Percentiles rank a stretch among this genome's conserved stretches.
Conservation (phyloP, 2,888 invertebrate species). For the Agonopterix arenella region DNA sequence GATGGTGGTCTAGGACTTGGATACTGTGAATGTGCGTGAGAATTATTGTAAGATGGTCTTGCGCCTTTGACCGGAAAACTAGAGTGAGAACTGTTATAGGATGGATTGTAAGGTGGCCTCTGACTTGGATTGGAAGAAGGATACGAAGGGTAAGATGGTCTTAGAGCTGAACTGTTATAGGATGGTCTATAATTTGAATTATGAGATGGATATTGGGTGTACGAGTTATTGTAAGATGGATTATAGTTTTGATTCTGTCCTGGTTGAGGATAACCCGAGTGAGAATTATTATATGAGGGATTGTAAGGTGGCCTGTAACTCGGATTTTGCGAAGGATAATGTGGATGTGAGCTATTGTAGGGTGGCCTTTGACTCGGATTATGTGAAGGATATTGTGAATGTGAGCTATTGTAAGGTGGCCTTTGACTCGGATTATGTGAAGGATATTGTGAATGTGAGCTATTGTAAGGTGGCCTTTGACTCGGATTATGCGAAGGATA, state of each 20-base stretch:
- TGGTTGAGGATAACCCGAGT: conserved; percentile 4
- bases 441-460: no score
- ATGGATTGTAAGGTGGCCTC: neutral
- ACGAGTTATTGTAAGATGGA: conserved; percentile 12
- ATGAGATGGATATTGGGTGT: conserved; percentile 8
- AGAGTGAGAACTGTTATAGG: conserved; percentile 8
- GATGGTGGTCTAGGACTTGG: conserved; percentile 7
- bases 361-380: conserved; percentile 13
- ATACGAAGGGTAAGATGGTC: conserved; percentile 1
- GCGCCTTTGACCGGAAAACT: conserved; percentile 7
- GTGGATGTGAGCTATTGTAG: conserved; percentile 1
- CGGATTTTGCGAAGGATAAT: conserved; percentile 17
- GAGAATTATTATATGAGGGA: conserved; percentile 9
- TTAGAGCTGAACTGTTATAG: conserved; percentile 3
- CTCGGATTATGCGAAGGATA: neutral
- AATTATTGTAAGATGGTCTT: conserved; percentile 11
- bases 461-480: neutral
- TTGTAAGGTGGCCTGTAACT: no score
- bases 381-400: conserved; percentile 13
- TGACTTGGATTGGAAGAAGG: conserved; percentile 18
- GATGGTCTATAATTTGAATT: conserved; percentile 8
- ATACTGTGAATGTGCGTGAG: conserved; percentile 8
- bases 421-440: conserved; percentile 1
- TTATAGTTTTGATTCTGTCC: conserved; percentile 1
- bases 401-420: conserved; percentile 6